A percentile compares a stretch with the other conserved stretches of the same genome.
Conservation (phyloP, 2,888 invertebrate genomes). For the Megaustenia siamemsis region DNA sequence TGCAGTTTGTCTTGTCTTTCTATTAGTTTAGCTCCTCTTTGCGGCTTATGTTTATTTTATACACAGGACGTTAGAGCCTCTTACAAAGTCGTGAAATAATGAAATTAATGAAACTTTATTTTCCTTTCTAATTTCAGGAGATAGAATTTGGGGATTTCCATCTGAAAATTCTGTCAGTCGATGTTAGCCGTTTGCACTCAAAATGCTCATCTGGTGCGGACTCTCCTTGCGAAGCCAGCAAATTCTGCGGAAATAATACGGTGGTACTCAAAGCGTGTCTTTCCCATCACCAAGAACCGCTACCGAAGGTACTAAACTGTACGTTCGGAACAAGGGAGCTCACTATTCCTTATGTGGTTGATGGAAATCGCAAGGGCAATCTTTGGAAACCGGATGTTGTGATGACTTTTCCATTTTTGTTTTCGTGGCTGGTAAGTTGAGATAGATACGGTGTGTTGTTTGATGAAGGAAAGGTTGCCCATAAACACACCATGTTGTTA, state of each 20-base stretch:
- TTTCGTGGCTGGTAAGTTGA: constrained; percentile 23
- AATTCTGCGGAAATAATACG: not conserved
- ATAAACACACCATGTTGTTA: too few relatives aligned
- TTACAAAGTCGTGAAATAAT: too few relatives aligned
- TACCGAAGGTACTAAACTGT: constrained; percentile 3
- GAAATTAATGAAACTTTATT: too few relatives aligned
- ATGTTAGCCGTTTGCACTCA: not conserved
- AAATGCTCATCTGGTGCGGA: not conserved
- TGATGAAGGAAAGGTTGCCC: too few relatives aligned
- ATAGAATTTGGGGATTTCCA: constrained; percentile 24
- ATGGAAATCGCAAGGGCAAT: not conserved
- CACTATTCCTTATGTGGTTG: not conserved
- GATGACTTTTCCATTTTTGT: constrained; percentile 11
- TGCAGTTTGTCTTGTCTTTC: too few relatives aligned
- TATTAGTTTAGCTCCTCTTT: too few relatives aligned
- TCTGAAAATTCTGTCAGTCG: not conserved
- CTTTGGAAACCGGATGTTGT: not conserved
- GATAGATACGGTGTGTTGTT: too few relatives aligned
- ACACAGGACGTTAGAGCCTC: too few relatives aligned
- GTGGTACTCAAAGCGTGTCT: constrained; percentile 34
- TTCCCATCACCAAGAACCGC: constrained; percentile 39
- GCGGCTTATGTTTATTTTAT: too few relatives aligned
- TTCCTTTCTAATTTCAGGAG: not conserved
- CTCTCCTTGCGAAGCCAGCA: not conserved
- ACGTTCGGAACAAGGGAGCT: constrained; percentile 14